A percentile compares a stretch with the other conserved stretches of the same genome.
Conservation (phyloP, 1,140 invertebrate species). For the Achroia grisella region DNA sequence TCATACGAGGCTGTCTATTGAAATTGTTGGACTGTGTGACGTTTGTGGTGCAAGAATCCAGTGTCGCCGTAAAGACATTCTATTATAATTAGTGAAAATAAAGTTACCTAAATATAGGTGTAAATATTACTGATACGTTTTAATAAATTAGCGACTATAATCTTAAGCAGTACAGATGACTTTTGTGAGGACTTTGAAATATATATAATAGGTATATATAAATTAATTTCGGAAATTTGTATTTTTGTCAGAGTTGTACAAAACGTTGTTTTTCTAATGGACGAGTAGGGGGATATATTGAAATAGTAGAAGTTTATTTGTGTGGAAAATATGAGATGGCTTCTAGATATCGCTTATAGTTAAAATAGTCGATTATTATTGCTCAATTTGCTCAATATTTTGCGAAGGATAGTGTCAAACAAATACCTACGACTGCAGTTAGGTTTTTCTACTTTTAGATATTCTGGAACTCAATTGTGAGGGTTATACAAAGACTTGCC, state of each 20-base stretch:
- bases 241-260: constrained; percentile 31
- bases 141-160: constrained; percentile 7
- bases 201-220: neutral
- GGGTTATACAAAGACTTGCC: neutral
- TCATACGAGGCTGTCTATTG: neutral
- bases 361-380: constrained; percentile 42
- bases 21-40: constrained; percentile 10
- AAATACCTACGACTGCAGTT: constrained; percentile 8
- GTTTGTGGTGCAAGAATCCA: constrained; percentile 7
- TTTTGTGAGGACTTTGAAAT: constrained; percentile 4
- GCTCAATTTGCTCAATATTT: constrained; percentile 64
- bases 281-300: constrained; percentile 11
- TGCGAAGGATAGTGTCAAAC: constrained; percentile 33
- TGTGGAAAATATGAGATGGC: constrained; percentile 16
- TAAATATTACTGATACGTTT: constrained; percentile 12
- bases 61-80: constrained; percentile 19
- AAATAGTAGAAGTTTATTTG: constrained; percentile 5
- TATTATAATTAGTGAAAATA: constrained; percentile 18
- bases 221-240: constrained; percentile 28
- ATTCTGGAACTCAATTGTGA: constrained; percentile 7
- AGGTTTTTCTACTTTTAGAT: constrained; percentile 27
- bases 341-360: constrained; percentile 47
- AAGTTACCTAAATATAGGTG: constrained; percentile 14
- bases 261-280: constrained; percentile 28
- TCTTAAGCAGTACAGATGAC: neutral